Evolutionary conservation across 2,888 invertebrate species (phyloP).

Genomic region (Netelia melanura): DNA sequence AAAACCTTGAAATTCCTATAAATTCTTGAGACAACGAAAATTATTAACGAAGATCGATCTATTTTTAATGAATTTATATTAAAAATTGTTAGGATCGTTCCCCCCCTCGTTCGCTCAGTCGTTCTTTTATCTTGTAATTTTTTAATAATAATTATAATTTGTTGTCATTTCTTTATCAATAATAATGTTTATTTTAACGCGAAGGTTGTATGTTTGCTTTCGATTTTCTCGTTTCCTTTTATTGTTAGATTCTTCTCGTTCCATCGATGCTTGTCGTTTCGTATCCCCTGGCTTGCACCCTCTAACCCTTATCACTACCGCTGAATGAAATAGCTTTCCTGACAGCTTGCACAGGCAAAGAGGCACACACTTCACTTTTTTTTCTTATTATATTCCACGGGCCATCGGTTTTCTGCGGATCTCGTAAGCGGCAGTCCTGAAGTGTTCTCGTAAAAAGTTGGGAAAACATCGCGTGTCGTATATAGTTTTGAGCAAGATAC

Average conservation of each 20-base stretch:
- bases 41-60: too few species aligned
- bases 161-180: constrained; percentile 3
- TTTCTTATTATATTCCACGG: constrained; percentile 64
- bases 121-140: too few species aligned
- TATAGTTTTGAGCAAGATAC: constrained; percentile 60
- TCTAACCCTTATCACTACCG: too few species aligned
- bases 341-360: constrained; percentile 43
- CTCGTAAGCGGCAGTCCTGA: constrained; percentile 56
- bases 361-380: constrained; percentile 40
- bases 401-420: constrained; percentile 52
- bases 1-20: too few species aligned
- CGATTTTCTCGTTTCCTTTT: constrained; percentile 35
- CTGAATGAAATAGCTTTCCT: constrained; percentile 41
- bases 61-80: too few species aligned
- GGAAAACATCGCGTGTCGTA: constrained; percentile 58
- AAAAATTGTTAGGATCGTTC: too few species aligned
- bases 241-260: constrained; percentile 32
- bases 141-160: neutral
- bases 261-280: constrained; percentile 40
- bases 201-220: neutral
- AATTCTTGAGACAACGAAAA: too few species aligned
- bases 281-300: constrained; percentile 46
- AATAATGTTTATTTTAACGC: neutral
- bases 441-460: constrained; percentile 71
- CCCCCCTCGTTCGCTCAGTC: too few species aligned